Conservation (phyloP, 2,888 invertebrate genomes). For the Nebria brevicollis region DNA sequence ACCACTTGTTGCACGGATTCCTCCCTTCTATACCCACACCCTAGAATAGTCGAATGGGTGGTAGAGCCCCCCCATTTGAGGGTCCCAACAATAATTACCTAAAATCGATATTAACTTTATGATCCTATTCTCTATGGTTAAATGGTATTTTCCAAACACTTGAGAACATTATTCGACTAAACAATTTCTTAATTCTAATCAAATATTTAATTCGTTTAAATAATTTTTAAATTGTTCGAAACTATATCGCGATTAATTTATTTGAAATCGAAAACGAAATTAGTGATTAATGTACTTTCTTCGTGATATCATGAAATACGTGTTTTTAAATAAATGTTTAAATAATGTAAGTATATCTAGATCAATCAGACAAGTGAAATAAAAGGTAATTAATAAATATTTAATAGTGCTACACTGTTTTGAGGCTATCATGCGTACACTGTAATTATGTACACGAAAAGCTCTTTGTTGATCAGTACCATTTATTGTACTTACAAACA, state of each 20-base stretch:
- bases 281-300: neutral
- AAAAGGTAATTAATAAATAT: slow-evolving; percentile 40
- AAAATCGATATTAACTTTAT: slow-evolving; percentile 43
- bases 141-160: neutral
- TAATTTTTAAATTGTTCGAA: too few relatives aligned
- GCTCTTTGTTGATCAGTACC: neutral
- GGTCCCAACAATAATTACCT: slow-evolving; percentile 39
- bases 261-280: too few relatives aligned
- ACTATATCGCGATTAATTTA: too few relatives aligned
- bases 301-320: neutral
- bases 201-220: too few relatives aligned
- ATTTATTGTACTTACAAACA: neutral
- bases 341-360: neutral
- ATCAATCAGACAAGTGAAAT: neutral
- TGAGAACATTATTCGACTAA: neutral
- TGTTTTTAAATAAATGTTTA: neutral
- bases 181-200: too few relatives aligned
- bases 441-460: slow-evolving; percentile 35
- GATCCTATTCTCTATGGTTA: slow-evolving; percentile 2
- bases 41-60: neutral
- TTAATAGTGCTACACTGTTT: slow-evolving; percentile 12
- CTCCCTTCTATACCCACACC: neutral
- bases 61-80: neutral
- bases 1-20: slow-evolving; percentile 34
- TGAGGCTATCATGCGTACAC: neutral